Conservation (phyloP, 2,888 invertebrate genomes). For the Cataglyphis altisquamis region DNA sequence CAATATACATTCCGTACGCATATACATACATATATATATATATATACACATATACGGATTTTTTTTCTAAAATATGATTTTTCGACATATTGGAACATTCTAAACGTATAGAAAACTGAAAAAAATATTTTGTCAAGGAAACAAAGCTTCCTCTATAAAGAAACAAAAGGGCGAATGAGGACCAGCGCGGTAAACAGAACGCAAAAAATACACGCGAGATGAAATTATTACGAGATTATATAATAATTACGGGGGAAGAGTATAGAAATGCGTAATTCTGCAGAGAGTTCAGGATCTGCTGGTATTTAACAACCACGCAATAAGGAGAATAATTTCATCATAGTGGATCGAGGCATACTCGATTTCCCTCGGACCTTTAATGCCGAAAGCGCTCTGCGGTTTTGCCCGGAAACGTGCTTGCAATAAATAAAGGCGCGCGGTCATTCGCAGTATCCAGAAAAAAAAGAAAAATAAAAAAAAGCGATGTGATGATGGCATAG, state of each 20-base stretch:
- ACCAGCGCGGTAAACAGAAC: no score
- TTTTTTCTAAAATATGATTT: no score
- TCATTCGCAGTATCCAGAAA: neutral
- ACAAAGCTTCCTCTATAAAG: no score
- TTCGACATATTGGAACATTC: no score
- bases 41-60: no score
- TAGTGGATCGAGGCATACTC: neutral
- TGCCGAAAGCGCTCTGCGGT: slow-evolving; percentile 8
- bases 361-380: slow-evolving; percentile 19
- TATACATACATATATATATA: no score
- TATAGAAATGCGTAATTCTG: neutral
- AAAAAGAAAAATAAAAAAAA: slow-evolving; percentile 11
- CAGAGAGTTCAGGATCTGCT: neutral
- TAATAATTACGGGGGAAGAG: neutral
- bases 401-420: slow-evolving; percentile 24
- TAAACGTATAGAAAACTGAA: no score
- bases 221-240: neutral
- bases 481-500: neutral
- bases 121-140: no score
- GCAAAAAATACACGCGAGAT: neutral
- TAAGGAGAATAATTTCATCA: slow-evolving; percentile 25
- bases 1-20: no score
- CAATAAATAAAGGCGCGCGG: slow-evolving; percentile 35
- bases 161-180: no score
- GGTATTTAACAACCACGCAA: neutral